Evolutionary conservation across 2,888 invertebrate genomes (phyloP).

Genomic region (Leptodirus hochenwartii): DNA sequence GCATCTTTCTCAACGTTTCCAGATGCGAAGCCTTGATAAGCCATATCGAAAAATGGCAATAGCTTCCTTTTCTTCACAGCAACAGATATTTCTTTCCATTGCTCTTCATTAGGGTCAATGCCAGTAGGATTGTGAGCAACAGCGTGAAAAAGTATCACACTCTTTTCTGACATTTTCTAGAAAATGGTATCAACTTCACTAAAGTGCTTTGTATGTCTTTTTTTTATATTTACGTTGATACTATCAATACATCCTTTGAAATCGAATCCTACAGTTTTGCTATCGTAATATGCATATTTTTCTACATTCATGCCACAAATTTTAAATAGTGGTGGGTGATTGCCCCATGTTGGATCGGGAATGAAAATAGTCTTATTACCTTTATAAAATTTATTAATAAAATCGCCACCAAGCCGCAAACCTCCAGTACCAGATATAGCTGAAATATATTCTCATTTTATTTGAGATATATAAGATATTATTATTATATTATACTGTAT

Average conservation of each 20-base stretch:
- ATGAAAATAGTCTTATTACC: constrained; percentile 70
- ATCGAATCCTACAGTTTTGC: constrained; percentile 85
- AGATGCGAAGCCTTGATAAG: constrained; percentile 93
- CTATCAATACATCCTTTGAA: constrained; percentile 79
- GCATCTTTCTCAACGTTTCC: constrained; percentile 79
- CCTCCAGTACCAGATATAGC: constrained; percentile 97
- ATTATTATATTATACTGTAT: too few relatives aligned
- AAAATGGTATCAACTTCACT: too few relatives aligned
- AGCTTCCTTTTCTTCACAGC: constrained; percentile 65
- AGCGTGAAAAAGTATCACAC: constrained; percentile 83
- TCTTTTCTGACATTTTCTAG: constrained; percentile 31
- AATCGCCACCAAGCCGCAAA: constrained; percentile 80
- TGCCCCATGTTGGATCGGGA: constrained; percentile 95
- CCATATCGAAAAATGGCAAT: constrained; percentile 95
- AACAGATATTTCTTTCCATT: constrained; percentile 78
- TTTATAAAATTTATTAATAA: constrained; percentile 63
- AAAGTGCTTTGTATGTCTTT: too few relatives aligned
- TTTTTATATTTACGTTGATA: constrained; percentile 57
- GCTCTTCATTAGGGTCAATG: constrained; percentile 71
- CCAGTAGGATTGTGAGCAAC: constrained; percentile 99
- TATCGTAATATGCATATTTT: constrained; percentile 85
- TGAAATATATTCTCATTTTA: too few relatives aligned
- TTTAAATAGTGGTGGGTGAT: constrained; percentile 90
- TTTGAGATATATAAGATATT: too few relatives aligned
- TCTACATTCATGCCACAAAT: constrained; percentile 71